Conservation (phyloP, 2,888 invertebrate genomes). For the Dynastes tityus region DNA sequence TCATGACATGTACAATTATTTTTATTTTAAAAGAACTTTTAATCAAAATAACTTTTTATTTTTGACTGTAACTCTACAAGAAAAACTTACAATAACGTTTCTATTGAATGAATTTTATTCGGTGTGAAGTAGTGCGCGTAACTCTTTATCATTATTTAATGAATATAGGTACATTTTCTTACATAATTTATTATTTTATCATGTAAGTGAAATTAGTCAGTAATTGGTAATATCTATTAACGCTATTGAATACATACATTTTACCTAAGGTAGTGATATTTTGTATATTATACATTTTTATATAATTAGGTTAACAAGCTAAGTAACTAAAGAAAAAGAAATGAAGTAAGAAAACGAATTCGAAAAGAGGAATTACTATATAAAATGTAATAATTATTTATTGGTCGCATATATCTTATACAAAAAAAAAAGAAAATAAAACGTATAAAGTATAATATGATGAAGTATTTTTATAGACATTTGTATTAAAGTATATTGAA, state of each 20-base stretch:
- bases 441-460: constrained; percentile 43
- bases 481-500: constrained; percentile 45
- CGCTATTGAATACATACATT: constrained; percentile 5
- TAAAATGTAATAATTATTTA: constrained; percentile 25
- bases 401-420: constrained; percentile 43
- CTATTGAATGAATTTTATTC: too few relatives aligned
- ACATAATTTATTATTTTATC: too few relatives aligned
- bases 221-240: not conserved
- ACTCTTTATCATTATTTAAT: too few relatives aligned
- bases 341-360: constrained; percentile 15
- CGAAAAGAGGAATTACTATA: constrained; percentile 11
- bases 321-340: not conserved
- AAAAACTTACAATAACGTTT: too few relatives aligned
- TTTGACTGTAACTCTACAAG: too few relatives aligned
- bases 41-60: too few relatives aligned
- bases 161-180: too few relatives aligned
- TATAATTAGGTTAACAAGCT: constrained; percentile 29
- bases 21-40: too few relatives aligned
- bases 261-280: constrained; percentile 24
- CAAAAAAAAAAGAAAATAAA: constrained; percentile 32
- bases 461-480: constrained; percentile 48
- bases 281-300: constrained; percentile 38
- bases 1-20: too few relatives aligned
- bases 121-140: too few relatives aligned
- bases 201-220: too few relatives aligned